Evolutionary conservation across 2,888 invertebrate genomes (phyloP), one percentile per base, ranked within the genome.

Genomic region (Choreutis nemorana): DNA sequence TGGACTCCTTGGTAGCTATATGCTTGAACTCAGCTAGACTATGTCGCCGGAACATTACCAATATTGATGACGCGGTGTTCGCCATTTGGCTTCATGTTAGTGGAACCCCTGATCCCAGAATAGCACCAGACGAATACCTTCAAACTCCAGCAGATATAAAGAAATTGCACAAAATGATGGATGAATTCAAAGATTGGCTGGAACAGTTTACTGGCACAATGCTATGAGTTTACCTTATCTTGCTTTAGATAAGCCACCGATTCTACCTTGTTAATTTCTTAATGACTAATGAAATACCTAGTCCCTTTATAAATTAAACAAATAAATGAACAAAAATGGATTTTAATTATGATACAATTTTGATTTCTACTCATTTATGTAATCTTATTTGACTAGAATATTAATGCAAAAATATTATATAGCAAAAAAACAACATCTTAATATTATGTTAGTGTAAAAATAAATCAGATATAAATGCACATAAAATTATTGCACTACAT

Each of bases 11-110:
- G 13, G 54, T 68, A 5, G 45, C 59, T 2, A 43, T 49, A 7
- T 66, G 68, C 30, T 26, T 62, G 7, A 70, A 59, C 6, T 64
- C 67, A 16, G 77, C 78, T 3, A 56, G 65, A 28, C 45, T 78
- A 1, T 75, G 78, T 37, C 61, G 67, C 4, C 50, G 77, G 11
- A 37, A 41, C 5, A 32, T 55, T 1, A 55, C 73, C 2, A 61
- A 53, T 30, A 41, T 56, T 14, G 61, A 72, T 31, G 78, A 78
- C 35, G 78, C 72, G 8, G 50, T 72, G 6, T 58, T 78, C 26
- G 70, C 77, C 8, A 66, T 77, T 32, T 78, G 78, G 78, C 46
- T 78, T 15, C 75, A 78, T 35, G 58, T 62, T 1, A 58, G 65
- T 24, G 70, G 73, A 1, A 51, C 52, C 34, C 57, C 68, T 7